Conservation (phyloP, 1,140 invertebrate genomes). For the Rhagoletis pomonella region DNA sequence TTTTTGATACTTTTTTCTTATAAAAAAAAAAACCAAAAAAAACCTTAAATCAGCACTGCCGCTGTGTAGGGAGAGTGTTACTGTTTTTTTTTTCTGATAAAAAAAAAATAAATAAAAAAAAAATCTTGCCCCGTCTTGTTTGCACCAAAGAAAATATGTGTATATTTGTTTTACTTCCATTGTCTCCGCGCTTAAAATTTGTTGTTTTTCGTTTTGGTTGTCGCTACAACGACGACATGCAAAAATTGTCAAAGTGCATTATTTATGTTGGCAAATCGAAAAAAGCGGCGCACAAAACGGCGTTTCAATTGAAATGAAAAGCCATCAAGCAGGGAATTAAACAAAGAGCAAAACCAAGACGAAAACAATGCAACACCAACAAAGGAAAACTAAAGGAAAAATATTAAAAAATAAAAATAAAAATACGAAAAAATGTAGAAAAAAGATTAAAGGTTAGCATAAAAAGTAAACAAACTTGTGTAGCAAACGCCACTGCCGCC, state of each 20-base stretch:
- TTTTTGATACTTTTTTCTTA: neutral
- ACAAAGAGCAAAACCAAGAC: neutral
- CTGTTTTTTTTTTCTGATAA: neutral
- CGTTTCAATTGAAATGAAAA: conserved; percentile 40
- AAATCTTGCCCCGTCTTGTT: neutral
- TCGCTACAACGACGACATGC: conserved; percentile 32
- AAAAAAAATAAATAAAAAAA: conserved; percentile 1
- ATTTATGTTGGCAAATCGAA: conserved; percentile 40
- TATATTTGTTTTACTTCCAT: neutral
- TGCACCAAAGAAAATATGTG: neutral
- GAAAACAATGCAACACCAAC: conserved; percentile 18
- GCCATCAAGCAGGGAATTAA: conserved; percentile 12
- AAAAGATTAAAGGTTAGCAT: neutral
- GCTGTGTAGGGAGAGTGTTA: no score
- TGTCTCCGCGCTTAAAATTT: conserved; percentile 2
- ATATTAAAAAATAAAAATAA: neutral
- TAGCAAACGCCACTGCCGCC: neutral
- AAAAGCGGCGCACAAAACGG: conserved; percentile 12
- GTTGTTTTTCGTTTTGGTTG: conserved; percentile 27
- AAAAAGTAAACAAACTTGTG: conserved; percentile 29
- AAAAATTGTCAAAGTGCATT: conserved; percentile 52
- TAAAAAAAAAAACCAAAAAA: no score
- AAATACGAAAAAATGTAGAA: neutral
- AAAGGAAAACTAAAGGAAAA: neutral
- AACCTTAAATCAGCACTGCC: no score